phyloP scores from a whole-genome alignment of 2,797 vertebrate species.

The Ispidina picta region DNA sequence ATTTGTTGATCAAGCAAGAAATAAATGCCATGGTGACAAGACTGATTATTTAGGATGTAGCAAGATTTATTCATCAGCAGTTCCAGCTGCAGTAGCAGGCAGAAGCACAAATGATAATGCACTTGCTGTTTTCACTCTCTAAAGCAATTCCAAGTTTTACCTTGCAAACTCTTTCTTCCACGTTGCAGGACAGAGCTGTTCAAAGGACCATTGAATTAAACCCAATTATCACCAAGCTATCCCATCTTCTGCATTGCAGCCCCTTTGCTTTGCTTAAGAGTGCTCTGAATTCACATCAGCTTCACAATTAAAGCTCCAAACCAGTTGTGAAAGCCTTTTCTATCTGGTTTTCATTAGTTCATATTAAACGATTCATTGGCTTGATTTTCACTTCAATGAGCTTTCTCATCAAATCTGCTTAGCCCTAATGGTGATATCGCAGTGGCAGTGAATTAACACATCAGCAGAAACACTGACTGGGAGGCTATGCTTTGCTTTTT shows the following conservation, averaged over 20 bases:
- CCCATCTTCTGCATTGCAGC: constrained; percentile 56
- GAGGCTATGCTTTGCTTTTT: not conserved
- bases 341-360: constrained; percentile 82
- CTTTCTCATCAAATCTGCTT: constrained; percentile 76
- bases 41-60: not conserved
- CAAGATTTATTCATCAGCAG: not conserved
- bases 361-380: constrained; percentile 79
- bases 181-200: constrained; percentile 29
- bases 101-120: not conserved
- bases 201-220: constrained; percentile 67
- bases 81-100: not conserved
- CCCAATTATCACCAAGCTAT: constrained; percentile 62
- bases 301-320: constrained; percentile 78
- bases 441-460: constrained; percentile 73
- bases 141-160: not conserved
- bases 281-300: constrained; percentile 69
- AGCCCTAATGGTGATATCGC: constrained; percentile 70
- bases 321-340: constrained; percentile 76
- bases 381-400: constrained; percentile 78
- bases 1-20: constrained; percentile 4
- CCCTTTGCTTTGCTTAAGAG: constrained; percentile 60
- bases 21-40: not conserved
- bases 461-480: constrained; percentile 74
- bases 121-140: not conserved
- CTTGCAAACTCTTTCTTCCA: constrained; percentile 30